Base-by-base conservation (phyloP, 2,888 invertebrate species). In the Leptinotarsa haldemani region DNA sequence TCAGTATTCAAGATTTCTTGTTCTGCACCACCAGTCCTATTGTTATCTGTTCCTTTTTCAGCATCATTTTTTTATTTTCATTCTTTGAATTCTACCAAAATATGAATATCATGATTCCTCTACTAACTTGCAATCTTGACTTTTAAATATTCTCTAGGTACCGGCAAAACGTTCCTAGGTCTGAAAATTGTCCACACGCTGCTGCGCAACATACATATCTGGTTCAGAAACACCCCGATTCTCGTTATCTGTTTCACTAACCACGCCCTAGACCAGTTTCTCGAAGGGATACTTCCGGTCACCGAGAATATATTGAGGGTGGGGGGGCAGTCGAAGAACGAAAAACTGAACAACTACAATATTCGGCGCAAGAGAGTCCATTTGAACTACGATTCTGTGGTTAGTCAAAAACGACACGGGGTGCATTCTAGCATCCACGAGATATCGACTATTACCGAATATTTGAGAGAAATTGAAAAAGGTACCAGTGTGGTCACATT, bases 181-280 rank as follows among this genome's bases (percentile, higher is more conserved):
- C 87, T 94, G 47, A 93, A 94, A 89, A 91, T 97, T 20, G 92
- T 93, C 0, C 88, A 92, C 70, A 90, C 91, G 0, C 83, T 96
- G 30, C 85, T 95, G 1, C 86, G 89, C 73, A 95, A 94, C 84
- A 78, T 79, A 16, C 46, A 77, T 0, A 40, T 77, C 1, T 90
- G 89, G 89, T 84, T 83, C 46, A 74, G 77, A 4, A 78, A 88
- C 15, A 88, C 81, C 3, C 94, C 94, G 0, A 93, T 96, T 85
- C 87, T 96, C 13, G 88, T 96, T 0, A 92, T 96, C 20, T 94
- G 95, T 82, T 95, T 92, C 84, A 96, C 95, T 7, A 96, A 97
- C 88, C 95, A 95, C 84, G 95, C 96, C 5, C 87, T 97, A 58
- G 96, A 96, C 88, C 95, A 96, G 84, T 96, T 96, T 84, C 86